phyloP scores from a whole-genome alignment of 2,113 vertebrate genomes.

The Trochalopteron elliotii region DNA sequence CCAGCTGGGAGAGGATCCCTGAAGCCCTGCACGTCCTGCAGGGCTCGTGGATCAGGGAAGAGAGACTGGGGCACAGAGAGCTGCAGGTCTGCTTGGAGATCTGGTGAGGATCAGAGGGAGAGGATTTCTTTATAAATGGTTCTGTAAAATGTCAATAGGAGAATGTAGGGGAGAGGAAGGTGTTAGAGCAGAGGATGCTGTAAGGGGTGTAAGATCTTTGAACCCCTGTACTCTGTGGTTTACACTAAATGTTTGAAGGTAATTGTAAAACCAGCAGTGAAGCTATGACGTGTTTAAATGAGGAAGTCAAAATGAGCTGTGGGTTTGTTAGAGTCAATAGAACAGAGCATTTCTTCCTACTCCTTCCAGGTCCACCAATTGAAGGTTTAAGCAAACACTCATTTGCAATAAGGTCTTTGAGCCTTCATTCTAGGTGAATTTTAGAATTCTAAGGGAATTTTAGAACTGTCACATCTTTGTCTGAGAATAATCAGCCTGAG shows the following conservation, averaged over 20 bases:
- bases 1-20: neutral
- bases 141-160: neutral
- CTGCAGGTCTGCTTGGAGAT: neutral
- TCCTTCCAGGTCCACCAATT: neutral
- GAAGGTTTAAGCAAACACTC: neutral
- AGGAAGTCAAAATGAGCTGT: neutral
- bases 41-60: neutral
- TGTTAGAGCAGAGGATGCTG: neutral
- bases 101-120: neutral
- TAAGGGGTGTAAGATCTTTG: neutral
- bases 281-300: neutral
- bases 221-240: neutral
- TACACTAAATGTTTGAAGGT: neutral
- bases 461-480: neutral
- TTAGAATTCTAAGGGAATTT: neutral
- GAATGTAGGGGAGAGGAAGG: neutral
- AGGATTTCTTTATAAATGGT: neutral
- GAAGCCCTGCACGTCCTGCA: neutral
- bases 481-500: neutral
- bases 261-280: neutral
- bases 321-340: neutral
- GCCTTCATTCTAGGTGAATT: too few species aligned
- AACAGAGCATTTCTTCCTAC: neutral
- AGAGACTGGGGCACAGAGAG: neutral
- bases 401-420: neutral